phyloP scores from a whole-genome alignment of 2,797 vertebrate species.

The Ptychobarbus kaznakovi region DNA sequence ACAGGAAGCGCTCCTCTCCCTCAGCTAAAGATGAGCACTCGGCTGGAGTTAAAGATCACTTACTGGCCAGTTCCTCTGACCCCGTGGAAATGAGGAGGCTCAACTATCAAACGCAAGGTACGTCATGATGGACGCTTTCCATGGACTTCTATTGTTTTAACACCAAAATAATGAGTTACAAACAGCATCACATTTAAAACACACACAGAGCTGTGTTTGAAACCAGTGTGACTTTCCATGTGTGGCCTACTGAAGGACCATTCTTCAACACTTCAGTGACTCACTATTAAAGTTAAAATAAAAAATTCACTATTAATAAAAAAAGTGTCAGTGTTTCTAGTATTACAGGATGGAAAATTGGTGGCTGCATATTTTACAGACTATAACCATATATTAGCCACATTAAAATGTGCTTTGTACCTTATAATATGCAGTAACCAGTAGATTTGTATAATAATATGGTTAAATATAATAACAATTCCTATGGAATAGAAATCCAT shows the following conservation, averaged over 20 bases:
- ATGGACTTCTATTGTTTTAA: neutral
- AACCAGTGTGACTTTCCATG: neutral
- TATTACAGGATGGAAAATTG: neutral
- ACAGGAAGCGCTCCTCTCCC: conserved; percentile 92
- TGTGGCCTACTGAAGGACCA: neutral
- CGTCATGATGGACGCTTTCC: conserved; percentile 27
- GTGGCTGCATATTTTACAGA: neutral
- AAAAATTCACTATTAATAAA: neutral
- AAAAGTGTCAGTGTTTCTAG: neutral
- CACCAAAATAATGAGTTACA: neutral
- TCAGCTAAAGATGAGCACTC: conserved; percentile 91
- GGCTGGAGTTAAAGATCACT: conserved; percentile 87
- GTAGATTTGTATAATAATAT: neutral
- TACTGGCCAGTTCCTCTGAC: conserved; percentile 88
- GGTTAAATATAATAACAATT: no score
- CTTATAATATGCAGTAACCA: neutral
- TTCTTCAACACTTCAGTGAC: neutral
- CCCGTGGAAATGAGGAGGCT: conserved; percentile 95
- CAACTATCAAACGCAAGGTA: conserved; percentile 95
- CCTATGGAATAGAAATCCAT: neutral
- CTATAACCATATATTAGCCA: neutral
- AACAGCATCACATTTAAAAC: neutral
- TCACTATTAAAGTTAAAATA: no score
- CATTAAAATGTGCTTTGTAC: neutral
- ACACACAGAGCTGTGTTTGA: neutral